phyloP scores from a whole-genome alignment of 2,888 invertebrate genomes.

The Panzeria rudis region DNA sequence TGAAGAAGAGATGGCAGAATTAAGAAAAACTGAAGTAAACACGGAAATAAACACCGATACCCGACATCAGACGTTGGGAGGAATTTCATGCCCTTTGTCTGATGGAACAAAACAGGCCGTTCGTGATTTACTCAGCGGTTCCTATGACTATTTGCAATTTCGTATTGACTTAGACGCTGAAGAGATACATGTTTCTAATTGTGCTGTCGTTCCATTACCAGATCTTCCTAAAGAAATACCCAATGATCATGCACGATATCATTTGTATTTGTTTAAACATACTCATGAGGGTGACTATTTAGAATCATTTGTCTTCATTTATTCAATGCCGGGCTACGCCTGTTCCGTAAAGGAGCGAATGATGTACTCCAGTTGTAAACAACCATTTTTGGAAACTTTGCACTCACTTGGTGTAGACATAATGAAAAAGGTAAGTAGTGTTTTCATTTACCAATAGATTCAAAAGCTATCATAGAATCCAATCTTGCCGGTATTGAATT shows the following conservation, averaged over 20 bases:
- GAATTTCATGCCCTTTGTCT: constrained; percentile 95
- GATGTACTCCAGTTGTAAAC: constrained; percentile 99
- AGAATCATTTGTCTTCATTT: constrained; percentile 96
- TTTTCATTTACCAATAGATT: background rate
- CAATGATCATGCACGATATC: constrained; percentile 90
- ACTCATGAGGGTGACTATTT: constrained; percentile 95
- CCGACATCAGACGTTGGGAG: constrained; percentile 94
- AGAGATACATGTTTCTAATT: constrained; percentile 91
- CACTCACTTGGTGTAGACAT: constrained; percentile 91
- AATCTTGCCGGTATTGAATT: no score
- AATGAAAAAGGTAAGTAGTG: constrained; percentile 90
- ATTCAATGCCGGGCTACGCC: constrained; percentile 98
- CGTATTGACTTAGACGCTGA: constrained; percentile 87
- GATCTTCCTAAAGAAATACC: constrained; percentile 92
- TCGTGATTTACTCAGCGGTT: constrained; percentile 88
- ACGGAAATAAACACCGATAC: constrained; percentile 92
- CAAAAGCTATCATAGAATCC: no score
- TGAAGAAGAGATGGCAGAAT: constrained; percentile 92
- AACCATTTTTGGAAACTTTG: constrained; percentile 93
- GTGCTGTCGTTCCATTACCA: constrained; percentile 86
- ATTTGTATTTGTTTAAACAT: constrained; percentile 93
- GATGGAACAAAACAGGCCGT: constrained; percentile 91
- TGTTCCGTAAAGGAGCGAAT: constrained; percentile 98
- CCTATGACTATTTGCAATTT: constrained; percentile 93
- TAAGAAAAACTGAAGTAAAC: constrained; percentile 88